These are phyloP conservation scores for Ptychadena robeensis DNA, from an alignment of 2,797 vertebrate species.

Conservation along the genomic window DNA sequence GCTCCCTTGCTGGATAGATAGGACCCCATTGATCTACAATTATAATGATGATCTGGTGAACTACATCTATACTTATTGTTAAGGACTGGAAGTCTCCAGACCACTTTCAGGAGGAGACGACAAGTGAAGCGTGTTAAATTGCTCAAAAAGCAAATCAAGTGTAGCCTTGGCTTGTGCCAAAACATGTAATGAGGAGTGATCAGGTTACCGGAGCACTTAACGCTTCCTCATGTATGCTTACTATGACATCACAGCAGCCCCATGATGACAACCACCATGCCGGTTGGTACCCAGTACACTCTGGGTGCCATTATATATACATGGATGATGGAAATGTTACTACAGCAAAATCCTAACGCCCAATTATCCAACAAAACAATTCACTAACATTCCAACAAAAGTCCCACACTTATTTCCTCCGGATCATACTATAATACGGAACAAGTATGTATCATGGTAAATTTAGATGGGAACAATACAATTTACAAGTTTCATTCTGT, in stretches of 20 bases:
- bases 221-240: background rate
- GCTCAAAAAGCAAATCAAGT: slow-evolving; percentile 36
- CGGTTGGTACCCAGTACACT: background rate
- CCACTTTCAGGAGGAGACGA: slow-evolving; percentile 44
- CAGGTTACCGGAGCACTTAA: slow-evolving; percentile 16
- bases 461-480: too few species aligned
- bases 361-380: too few species aligned
- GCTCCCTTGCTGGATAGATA: too few species aligned
- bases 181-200: slow-evolving; percentile 43
- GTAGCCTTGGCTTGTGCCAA: slow-evolving; percentile 40
- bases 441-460: too few species aligned
- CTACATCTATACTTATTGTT: slow-evolving; percentile 15
- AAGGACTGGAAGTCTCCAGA: slow-evolving; percentile 24
- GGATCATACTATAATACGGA: too few species aligned
- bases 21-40: background rate
- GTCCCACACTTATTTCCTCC: too few species aligned
- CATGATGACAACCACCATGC: background rate
- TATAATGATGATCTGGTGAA: slow-evolving; percentile 2
- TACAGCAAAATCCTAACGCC: too few species aligned
- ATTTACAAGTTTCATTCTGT: too few species aligned
- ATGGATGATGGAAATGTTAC: too few species aligned
- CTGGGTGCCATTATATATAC: background rate
- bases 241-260: background rate
- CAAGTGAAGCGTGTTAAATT: slow-evolving; percentile 43
- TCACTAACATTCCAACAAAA: too few species aligned